A percentile compares a stretch with the other conserved stretches of the same genome.
phyloP scores from a whole-genome alignment of 64 coral and sea anemone genomes.

The Cladopsammia gracilis region DNA sequence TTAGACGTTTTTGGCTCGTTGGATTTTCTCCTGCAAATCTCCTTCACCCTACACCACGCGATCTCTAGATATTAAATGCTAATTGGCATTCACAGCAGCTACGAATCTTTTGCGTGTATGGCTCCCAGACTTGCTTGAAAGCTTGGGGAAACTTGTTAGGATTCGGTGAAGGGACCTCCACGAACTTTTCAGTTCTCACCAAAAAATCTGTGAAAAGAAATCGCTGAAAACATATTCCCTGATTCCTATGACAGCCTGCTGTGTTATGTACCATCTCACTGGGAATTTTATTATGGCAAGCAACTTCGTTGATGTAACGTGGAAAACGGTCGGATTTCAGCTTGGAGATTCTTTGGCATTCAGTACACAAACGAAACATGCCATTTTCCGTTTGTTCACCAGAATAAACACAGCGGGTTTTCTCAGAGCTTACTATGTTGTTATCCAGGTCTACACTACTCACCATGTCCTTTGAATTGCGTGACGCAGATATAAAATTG shows the following conservation, averaged over 20 bases:
- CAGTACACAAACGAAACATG: slow-evolving; percentile 40
- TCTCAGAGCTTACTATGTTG: background rate
- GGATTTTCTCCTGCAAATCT: too few relatives aligned
- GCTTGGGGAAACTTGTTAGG: background rate
- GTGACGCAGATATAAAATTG: too few relatives aligned
- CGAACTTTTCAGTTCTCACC: slow-evolving; percentile 21
- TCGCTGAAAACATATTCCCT: slow-evolving; percentile 52
- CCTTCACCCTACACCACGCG: too few relatives aligned
- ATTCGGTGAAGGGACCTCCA: background rate
- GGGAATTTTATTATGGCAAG: slow-evolving; percentile 18
- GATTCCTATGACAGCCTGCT: background rate
- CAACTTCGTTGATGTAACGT: slow-evolving; percentile 52
- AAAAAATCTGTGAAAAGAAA: slow-evolving; percentile 37
- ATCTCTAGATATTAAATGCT: background rate
- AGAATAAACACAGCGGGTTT: background rate
- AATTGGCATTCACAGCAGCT: slow-evolving; percentile 79
- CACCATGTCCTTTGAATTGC: too few relatives aligned
- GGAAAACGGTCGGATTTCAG: slow-evolving; percentile 58
- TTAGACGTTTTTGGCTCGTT: too few relatives aligned
- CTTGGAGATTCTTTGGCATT: slow-evolving; percentile 50
- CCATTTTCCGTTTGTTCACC: background rate
- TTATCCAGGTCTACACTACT: background rate
- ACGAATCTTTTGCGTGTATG: slow-evolving; percentile 10
- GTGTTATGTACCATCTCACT: background rate
- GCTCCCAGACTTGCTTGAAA: slow-evolving; percentile 62